Evolutionary conservation across 2,113 vertebrate genomes (phyloP).

Genomic region (Tupaia tana): DNA sequence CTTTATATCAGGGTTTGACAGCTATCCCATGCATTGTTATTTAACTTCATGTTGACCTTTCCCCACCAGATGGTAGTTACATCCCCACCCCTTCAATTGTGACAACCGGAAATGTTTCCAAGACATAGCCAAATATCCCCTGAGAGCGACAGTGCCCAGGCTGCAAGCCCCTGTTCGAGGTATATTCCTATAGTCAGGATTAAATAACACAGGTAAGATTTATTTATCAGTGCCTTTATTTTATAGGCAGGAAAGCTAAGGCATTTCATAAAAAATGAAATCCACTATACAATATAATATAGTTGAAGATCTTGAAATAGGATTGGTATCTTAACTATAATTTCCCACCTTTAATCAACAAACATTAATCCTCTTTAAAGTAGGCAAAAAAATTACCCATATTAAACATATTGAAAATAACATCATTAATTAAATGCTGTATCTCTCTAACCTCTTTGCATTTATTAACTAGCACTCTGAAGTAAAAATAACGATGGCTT

Average conservation of each 20-base stretch:
- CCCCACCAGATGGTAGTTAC: too few species aligned
- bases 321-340: not conserved
- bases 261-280: not conserved
- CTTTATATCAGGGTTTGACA: too few species aligned
- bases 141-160: too few species aligned
- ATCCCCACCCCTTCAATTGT: too few species aligned
- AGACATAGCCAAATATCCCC: too few species aligned
- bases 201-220: too few species aligned
- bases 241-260: not conserved
- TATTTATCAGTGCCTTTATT: not conserved
- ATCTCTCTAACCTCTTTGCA: not conserved
- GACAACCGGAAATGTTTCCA: too few species aligned
- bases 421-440: not conserved
- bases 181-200: too few species aligned
- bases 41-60: too few species aligned
- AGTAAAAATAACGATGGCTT: not conserved
- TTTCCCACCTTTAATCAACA: not conserved
- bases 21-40: too few species aligned
- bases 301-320: not conserved
- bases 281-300: not conserved
- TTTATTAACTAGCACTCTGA: not conserved
- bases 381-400: not conserved
- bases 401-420: slow-evolving; percentile 18
- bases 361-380: not conserved
- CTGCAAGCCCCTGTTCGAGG: too few species aligned